These are phyloP conservation scores for Piaya cayana DNA, from an alignment of 2,113 vertebrate species.

Conservation along the genomic window DNA sequence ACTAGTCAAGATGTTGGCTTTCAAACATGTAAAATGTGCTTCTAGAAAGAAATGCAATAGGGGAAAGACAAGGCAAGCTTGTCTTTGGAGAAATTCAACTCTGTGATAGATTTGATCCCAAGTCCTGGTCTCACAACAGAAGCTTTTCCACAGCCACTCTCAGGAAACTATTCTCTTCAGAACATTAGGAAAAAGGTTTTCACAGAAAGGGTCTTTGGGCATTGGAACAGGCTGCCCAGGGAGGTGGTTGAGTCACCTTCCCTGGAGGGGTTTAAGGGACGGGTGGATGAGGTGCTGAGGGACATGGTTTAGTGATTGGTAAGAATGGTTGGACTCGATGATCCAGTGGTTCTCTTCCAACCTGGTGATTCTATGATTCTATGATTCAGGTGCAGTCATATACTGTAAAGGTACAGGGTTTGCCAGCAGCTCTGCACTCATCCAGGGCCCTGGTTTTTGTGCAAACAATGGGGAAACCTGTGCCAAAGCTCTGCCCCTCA, in stretches of 20 bases:
- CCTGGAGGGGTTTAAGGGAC: too few species aligned
- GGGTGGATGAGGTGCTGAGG: too few species aligned
- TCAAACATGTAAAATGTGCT: not conserved
- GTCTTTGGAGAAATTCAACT: not conserved
- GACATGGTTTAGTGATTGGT: too few species aligned
- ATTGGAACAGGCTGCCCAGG: too few species aligned
- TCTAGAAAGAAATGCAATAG: not conserved
- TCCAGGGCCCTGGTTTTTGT: not conserved
- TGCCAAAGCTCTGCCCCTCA: not conserved
- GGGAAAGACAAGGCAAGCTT: not conserved
- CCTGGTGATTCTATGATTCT: too few species aligned
- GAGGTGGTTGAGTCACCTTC: too few species aligned
- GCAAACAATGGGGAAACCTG: rapidly evolving
- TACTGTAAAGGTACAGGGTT: not conserved
- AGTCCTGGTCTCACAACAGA: rapidly evolving
- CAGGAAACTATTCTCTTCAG: not conserved
- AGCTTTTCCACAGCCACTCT: not conserved
- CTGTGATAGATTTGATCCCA: not conserved
- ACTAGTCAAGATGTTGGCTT: not conserved
- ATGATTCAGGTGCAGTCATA: too few species aligned
- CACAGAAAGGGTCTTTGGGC: too few species aligned
- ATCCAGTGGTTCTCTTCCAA: too few species aligned
- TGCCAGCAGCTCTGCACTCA: not conserved
- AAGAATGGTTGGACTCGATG: too few species aligned
- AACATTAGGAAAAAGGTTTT: too few species aligned